Base-by-base conservation (phyloP, 2,113 vertebrate genomes). In the Catagonus wagneri region DNA sequence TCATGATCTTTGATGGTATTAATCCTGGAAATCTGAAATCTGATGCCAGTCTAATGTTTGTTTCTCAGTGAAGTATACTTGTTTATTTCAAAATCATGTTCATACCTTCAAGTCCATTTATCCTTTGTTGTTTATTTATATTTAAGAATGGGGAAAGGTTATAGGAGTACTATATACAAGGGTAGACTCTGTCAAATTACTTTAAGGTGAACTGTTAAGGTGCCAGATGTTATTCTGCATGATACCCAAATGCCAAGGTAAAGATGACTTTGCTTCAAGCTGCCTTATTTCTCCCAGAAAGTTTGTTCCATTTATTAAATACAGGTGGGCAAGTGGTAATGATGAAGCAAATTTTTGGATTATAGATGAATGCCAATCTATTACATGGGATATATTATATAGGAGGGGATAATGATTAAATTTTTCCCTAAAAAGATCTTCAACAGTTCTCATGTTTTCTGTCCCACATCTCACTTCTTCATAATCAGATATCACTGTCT, bases 141-240 rank as follows among this genome's bases (percentile, higher is more conserved):
- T 75, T 92, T 79, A 69, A 61, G 39, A 89, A 89, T 75, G 54
- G 74, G 44, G 52, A 61, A 89, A 20, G 23, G n/a, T 92, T 76
- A 68, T 36, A 69, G 17, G 4, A 20, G 1, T 76, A 92, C 1
- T 78, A 3, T 39, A 63, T 3, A 6, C 25, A 56, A 83, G 50
- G 1, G 1, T 27, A 27, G 27, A 1, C 12, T 14, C 54, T 79
- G 7, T 83, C 7, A 86, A 56, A 54, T 68, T 72, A 34, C 9
- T 87, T 60, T 58, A 7, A n/a, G 17, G 8, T 22, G 15, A 79
- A n/a, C 39, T 71, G 39, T 4, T 90, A 61, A 44, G 22, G 4
- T 90, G 34, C 2, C 7, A 54, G 44, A 17, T 29, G n/a, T 56
- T 54, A 50, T 86, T 89, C 60, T 86, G 36, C 80, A 29, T 65